Evolutionary conservation across 2,888 invertebrate species (phyloP), one percentile per base, ranked within the genome.

Genomic region (Incurvaria masculella): DNA sequence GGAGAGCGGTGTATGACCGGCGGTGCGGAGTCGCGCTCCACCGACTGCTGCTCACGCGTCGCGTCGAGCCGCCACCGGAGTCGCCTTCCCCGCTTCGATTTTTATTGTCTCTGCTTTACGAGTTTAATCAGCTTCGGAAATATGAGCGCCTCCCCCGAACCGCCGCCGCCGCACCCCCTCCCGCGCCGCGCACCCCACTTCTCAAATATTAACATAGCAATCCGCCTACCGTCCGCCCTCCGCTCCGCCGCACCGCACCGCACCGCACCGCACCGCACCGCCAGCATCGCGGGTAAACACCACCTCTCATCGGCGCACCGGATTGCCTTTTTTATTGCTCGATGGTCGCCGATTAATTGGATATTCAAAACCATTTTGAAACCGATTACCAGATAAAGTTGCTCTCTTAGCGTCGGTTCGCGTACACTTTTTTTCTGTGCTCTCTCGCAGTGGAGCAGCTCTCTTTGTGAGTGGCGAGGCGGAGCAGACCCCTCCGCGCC

Each of bases 41-140:
- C 23, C 10, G 23, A 4, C 23, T 23, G 23, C 23, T 23, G 23
- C 23, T 10, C 23, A n/a, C 23, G 33, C 33, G 8, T 3, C 33
- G 33, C n/a, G n/a, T n/a, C n/a, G n/a, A n/a, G n/a, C n/a, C n/a
- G 33, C 33, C 14, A 14, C 33, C 33, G 14, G 33, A 8, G 8
- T 11, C 33, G 33, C 14, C 33, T 14, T 19, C 27, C 20, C 39
- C 21, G 55, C 57, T 60, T 60, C 52, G 54, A 58, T 61, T 65
- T 66, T 63, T 65, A 66, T 72, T 71, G 65, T 67, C 64, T 56
- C 60, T 59, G 59, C 53, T 65, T 64, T 61, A 62, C 58, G 59
- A 60, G 56, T 63, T 64, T 62, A 61, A 61, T 65, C 59, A 59
- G 62, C 59, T 60, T 57, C 51, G 50, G 45, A 33, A 33, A 33